Conservation (phyloP, 2,888 invertebrate genomes). For the Thumatha senex region DNA sequence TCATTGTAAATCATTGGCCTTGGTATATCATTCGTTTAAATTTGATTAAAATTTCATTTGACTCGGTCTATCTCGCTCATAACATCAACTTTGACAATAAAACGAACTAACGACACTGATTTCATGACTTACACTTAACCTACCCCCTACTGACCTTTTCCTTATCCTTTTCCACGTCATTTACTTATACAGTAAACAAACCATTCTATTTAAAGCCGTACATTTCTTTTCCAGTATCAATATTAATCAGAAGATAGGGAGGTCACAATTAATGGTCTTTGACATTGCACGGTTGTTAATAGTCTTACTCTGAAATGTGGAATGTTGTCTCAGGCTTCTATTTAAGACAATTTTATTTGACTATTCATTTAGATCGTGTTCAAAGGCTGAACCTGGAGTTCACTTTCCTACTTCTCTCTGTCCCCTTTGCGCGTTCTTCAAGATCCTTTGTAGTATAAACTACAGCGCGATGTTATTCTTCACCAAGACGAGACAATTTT, state of each 20-base stretch:
- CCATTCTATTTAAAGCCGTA: conserved; percentile 40
- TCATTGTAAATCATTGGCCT: no score
- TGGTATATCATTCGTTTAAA: no score
- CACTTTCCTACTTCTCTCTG: no score
- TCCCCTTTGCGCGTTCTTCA: no score
- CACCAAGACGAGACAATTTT: no score
- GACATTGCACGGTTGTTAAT: conserved; percentile 43
- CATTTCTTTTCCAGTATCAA: conserved; percentile 35
- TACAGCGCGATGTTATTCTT: no score
- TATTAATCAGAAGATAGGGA: conserved; percentile 51
- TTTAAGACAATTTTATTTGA: conserved; percentile 33
- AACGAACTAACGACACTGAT: conserved; percentile 7
- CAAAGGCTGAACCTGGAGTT: no score
- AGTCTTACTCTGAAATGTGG: conserved; percentile 35
- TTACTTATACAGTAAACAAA: conserved; percentile 34
- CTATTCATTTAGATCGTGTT: no score
- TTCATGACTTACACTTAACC: conserved; percentile 13
- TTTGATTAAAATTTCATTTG: no score
- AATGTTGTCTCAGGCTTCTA: conserved; percentile 23
- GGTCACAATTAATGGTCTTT: conserved; percentile 48
- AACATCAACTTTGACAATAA: neutral
- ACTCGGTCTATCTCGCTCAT: no score
- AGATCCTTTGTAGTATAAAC: no score
- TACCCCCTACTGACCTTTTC: conserved; percentile 29
- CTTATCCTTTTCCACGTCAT: conserved; percentile 52